Evolutionary conservation across 1,140 invertebrate species (phyloP).

Genomic region (Hermetia illucens): DNA sequence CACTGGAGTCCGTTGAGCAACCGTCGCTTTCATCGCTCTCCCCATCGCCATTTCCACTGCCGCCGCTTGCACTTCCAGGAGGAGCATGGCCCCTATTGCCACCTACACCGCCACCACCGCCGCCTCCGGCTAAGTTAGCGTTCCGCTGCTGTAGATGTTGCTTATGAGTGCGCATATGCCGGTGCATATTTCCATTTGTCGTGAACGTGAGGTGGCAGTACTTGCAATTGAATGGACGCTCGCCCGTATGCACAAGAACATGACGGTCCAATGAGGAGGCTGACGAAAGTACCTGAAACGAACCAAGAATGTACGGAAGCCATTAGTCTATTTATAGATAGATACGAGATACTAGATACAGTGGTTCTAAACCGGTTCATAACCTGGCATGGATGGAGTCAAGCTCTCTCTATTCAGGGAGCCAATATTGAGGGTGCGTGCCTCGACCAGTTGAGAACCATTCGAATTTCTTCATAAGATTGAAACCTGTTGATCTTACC

Average conservation of each 20-base stretch:
- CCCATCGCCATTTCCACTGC: conserved; percentile 10
- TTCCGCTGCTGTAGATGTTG: conserved; percentile 33
- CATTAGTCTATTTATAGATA: too few relatives aligned
- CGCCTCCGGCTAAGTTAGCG: conserved; percentile 21
- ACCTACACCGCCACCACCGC: conserved; percentile 17
- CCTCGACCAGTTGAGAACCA: too few relatives aligned
- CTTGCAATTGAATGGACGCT: conserved; percentile 62
- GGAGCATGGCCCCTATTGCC: conserved; percentile 14
- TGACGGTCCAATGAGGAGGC: conserved; percentile 63
- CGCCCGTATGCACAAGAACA: conserved; percentile 58
- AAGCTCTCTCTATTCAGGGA: too few relatives aligned
- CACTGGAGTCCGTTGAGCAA: conserved; percentile 26
- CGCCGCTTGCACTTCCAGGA: conserved; percentile 20
- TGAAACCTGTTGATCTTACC: conserved; percentile 18
- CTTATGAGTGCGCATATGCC: conserved; percentile 62
- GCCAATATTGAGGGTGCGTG: too few relatives aligned
- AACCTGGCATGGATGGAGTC: too few relatives aligned
- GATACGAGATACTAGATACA: too few relatives aligned
- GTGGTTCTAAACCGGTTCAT: too few relatives aligned
- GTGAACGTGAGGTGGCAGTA: conserved; percentile 70
- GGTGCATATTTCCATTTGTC: conserved; percentile 79
- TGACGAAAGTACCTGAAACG: conserved; percentile 49
- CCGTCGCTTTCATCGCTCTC: conserved; percentile 30
- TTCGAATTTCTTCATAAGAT: too few relatives aligned
- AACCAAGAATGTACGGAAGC: too few relatives aligned